Evolutionary conservation across 2,797 vertebrate genomes (phyloP).

Genomic region (Trichosurus vulpecula): DNA sequence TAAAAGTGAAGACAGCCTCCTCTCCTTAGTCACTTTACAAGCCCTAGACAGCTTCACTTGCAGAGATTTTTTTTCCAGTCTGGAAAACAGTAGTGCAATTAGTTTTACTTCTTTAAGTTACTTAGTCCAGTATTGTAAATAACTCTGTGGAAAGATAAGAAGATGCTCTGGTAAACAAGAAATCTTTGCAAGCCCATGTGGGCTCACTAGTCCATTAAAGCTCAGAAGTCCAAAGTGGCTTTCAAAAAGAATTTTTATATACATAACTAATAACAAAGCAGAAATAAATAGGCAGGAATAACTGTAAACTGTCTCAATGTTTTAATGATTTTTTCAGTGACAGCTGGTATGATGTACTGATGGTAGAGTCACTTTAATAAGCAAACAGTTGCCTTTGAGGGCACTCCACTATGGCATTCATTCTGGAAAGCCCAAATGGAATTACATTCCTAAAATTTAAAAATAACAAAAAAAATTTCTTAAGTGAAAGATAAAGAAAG

Average conservation of each 20-base stretch:
- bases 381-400: slow-evolving; percentile 85
- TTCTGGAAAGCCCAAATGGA: slow-evolving; percentile 86
- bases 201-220: slow-evolving; percentile 88
- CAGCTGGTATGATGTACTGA: slow-evolving; percentile 81
- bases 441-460: slow-evolving; percentile 90
- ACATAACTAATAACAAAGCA: slow-evolving; percentile 82
- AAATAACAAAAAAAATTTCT: slow-evolving; percentile 73
- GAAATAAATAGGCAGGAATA: slow-evolving; percentile 89
- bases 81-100: slow-evolving; percentile 98
- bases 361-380: slow-evolving; percentile 86
- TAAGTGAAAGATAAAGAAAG: slow-evolving; percentile 46
- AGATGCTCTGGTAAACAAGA: slow-evolving; percentile 91
- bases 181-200: slow-evolving; percentile 84
- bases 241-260: slow-evolving; percentile 80
- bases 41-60: slow-evolving; percentile 85
- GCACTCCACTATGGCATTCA: slow-evolving; percentile 87
- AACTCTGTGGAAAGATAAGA: slow-evolving; percentile 89
- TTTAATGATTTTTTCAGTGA: slow-evolving; percentile 83
- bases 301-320: slow-evolving; percentile 86
- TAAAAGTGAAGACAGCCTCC: slow-evolving; percentile 88
- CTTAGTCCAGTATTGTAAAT: slow-evolving; percentile 88
- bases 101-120: slow-evolving; percentile 88
- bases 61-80: slow-evolving; percentile 89
- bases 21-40: slow-evolving; percentile 84
- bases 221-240: slow-evolving; percentile 85